Evolutionary conservation across 92 coral and sea anemone genomes (phyloP).

Genomic region (Palythoa caribaeorum): DNA sequence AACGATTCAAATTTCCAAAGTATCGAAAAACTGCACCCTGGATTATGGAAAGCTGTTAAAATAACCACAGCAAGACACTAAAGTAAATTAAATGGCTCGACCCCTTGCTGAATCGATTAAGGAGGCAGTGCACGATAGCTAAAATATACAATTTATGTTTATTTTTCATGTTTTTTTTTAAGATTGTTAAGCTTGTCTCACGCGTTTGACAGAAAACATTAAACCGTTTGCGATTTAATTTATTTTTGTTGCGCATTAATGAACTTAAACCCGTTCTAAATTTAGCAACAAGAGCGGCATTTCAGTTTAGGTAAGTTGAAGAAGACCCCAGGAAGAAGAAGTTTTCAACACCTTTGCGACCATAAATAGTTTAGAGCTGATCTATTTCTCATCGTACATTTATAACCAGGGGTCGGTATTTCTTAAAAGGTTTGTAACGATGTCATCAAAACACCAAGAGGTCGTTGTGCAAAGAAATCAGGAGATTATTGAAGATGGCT

Average conservation of each 20-base stretch:
- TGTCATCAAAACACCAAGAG: background rate
- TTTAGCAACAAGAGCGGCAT: background rate
- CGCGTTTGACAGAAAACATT: background rate
- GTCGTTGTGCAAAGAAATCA: background rate
- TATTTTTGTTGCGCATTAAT: background rate
- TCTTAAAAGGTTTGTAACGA: background rate
- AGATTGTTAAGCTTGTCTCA: background rate
- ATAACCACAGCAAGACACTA: slow-evolving; percentile 22
- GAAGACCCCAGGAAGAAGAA: background rate
- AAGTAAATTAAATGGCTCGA: too few relatives aligned
- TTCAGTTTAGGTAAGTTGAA: background rate
- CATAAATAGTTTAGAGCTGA: background rate
- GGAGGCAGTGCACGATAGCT: background rate
- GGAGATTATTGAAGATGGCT: background rate
- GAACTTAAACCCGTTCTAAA: background rate
- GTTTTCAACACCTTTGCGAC: background rate
- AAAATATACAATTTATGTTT: background rate
- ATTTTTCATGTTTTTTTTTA: background rate
- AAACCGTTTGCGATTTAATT: background rate
- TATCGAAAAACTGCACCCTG: background rate
- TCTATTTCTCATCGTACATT: background rate
- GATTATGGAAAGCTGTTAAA: background rate
- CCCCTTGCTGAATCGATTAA: slow-evolving; percentile 10
- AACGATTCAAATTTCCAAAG: slow-evolving; percentile 20
- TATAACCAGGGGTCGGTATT: background rate